Percentiles rank a stretch among this genome's conserved stretches.
Conservation (phyloP, 2,113 vertebrate genomes). For the Pungitius pungitius region DNA sequence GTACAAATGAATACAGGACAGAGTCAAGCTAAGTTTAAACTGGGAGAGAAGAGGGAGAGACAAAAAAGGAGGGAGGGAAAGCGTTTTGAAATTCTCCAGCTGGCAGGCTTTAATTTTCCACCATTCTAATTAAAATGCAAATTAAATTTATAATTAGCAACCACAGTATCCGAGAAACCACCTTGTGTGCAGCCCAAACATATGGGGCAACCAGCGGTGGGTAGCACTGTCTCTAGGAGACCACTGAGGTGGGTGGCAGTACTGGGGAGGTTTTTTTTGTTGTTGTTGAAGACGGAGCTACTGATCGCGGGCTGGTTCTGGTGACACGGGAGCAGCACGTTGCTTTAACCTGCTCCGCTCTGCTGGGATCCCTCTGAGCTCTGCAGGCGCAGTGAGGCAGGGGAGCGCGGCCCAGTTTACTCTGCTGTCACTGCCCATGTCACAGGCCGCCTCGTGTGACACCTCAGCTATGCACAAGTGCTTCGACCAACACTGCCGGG, state of each 20-base stretch:
- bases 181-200: constrained; percentile 94
- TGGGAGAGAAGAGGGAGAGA: constrained; percentile 56
- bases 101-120: constrained; percentile 99
- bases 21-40: constrained; percentile 77
- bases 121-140: constrained; percentile 99
- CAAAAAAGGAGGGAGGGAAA: constrained; percentile 69
- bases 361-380: constrained; percentile 65
- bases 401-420: constrained; percentile 75
- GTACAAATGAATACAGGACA: constrained; percentile 84
- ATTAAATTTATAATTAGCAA: constrained; percentile 99
- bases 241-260: constrained; percentile 68
- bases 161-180: constrained; percentile 98
- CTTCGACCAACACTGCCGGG: constrained; percentile 78
- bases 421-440: constrained; percentile 88
- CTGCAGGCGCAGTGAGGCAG: constrained; percentile 71
- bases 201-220: constrained; percentile 90
- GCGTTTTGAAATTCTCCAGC: constrained; percentile 99
- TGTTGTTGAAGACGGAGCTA: constrained; percentile 55
- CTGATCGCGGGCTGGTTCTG: constrained; percentile 52
- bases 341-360: constrained; percentile 66
- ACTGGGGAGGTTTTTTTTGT: constrained; percentile 33
- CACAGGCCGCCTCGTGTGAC: constrained; percentile 90
- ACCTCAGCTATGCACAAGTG: constrained; percentile 83
- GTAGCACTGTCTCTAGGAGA: constrained; percentile 74
- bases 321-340: constrained; percentile 46